Conservation (phyloP, 1,140 invertebrate species). For the Akabosia matsudoensis region DNA sequence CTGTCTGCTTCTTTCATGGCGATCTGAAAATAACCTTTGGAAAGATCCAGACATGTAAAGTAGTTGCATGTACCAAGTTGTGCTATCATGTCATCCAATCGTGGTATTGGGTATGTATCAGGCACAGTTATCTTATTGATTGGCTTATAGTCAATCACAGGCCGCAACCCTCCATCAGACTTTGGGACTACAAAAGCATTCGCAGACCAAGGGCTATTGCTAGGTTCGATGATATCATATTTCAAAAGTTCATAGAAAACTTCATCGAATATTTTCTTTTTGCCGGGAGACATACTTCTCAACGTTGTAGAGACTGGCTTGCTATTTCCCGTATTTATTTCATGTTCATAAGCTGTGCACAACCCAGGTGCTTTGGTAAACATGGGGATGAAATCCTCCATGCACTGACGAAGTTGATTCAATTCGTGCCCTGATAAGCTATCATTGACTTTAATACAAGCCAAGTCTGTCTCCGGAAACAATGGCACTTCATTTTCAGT, state of each 20-base stretch:
- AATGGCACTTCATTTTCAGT: not conserved
- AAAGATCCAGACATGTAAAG: not conserved
- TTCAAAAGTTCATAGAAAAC: conserved; percentile 38
- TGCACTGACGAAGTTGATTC: not conserved
- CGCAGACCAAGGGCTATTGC: conserved; percentile 53
- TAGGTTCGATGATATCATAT: conserved; percentile 43
- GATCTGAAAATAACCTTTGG: not conserved
- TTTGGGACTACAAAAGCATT: conserved; percentile 54
- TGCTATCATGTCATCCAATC: conserved; percentile 30
- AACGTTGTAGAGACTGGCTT: conserved; percentile 5
- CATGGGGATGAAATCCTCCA: not conserved
- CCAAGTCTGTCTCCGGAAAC: not conserved
- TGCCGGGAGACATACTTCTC: conserved; percentile 29
- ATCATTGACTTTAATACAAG: too few relatives aligned
- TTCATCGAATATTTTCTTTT: conserved; percentile 25
- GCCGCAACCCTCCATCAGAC: conserved; percentile 50
- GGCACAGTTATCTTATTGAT: conserved; percentile 52
- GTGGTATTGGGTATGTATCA: conserved; percentile 52
- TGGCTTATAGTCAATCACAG: conserved; percentile 53
- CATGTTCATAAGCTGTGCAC: conserved; percentile 17
- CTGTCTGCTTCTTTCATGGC: conserved; percentile 22
- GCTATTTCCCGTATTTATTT: conserved; percentile 26
- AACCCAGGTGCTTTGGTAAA: conserved; percentile 34
- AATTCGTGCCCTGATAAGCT: not conserved
- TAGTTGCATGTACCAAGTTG: conserved; percentile 1